These are phyloP conservation scores for Thalassarche chlororhynchos DNA, from an alignment of 2,113 vertebrate species.

Conservation along the genomic window DNA sequence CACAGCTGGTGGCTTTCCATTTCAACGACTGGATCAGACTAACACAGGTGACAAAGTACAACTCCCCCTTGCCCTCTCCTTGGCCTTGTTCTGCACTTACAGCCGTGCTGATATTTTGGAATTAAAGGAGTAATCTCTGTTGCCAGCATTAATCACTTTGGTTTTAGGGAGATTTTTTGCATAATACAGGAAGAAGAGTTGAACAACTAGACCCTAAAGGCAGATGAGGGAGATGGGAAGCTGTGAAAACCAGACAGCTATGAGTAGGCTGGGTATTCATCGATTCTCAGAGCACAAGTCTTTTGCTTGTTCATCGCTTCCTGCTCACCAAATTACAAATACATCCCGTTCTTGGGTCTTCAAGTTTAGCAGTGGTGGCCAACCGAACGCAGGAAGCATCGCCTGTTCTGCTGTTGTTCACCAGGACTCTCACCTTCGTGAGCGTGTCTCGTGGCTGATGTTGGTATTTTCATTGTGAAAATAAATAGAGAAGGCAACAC, in stretches of 20 bases:
- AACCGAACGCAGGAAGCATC: background rate
- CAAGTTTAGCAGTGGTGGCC: background rate
- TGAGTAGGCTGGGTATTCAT: background rate
- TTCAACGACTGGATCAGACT: background rate
- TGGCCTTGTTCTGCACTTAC: background rate
- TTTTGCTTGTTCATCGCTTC: background rate
- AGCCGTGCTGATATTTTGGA: background rate
- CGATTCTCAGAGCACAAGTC: background rate
- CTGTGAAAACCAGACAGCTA: background rate
- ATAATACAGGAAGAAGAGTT: background rate
- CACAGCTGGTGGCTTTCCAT: background rate
- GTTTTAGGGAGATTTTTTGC: background rate
- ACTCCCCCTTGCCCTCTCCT: background rate
- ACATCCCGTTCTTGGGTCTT: background rate
- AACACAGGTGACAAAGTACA: background rate
- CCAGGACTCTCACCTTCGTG: background rate
- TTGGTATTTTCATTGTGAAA: background rate
- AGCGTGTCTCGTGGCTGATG: accelerated
- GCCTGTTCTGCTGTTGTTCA: background rate
- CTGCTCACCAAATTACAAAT: background rate
- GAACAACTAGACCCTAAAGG: background rate
- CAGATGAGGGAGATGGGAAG: background rate
- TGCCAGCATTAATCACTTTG: background rate
- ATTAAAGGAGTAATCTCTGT: background rate
- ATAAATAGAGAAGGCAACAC: background rate